phyloP scores from a whole-genome alignment of 2,888 invertebrate species.

The Platypus cylindrus region DNA sequence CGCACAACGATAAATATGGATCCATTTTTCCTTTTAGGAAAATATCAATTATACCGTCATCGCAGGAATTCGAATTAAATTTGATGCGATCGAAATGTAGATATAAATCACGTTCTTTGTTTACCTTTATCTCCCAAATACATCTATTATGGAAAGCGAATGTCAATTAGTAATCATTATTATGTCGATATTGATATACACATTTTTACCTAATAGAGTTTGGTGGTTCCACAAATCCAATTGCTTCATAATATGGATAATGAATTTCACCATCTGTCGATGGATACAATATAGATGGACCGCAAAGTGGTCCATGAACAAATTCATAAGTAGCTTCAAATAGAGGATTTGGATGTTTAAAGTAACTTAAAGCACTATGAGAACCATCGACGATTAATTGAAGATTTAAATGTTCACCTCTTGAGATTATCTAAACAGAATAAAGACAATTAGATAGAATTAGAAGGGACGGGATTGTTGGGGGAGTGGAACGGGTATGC shows the following conservation, averaged over 20 bases:
- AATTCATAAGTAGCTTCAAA: slow-evolving; percentile 83
- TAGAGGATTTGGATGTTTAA: slow-evolving; percentile 70
- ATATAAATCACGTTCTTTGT: slow-evolving; percentile 74
- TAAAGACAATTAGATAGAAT: slow-evolving; percentile 24
- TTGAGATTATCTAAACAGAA: slow-evolving; percentile 47
- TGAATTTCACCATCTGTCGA: slow-evolving; percentile 77
- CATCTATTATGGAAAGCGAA: slow-evolving; percentile 29
- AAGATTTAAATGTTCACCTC: slow-evolving; percentile 67
- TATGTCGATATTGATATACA: not conserved
- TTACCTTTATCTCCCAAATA: slow-evolving; percentile 51
- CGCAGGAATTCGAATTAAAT: slow-evolving; percentile 73
- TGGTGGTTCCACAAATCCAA: slow-evolving; percentile 54
- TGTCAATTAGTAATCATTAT: not conserved
- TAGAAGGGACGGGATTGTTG: not conserved
- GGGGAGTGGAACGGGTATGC: too few species aligned
- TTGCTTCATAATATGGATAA: slow-evolving; percentile 72
- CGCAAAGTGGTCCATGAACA: slow-evolving; percentile 79
- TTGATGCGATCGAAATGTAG: slow-evolving; percentile 77
- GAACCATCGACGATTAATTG: slow-evolving; percentile 70
- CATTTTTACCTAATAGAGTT: slow-evolving; percentile 41
- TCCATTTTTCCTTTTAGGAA: slow-evolving; percentile 47
- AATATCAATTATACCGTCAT: slow-evolving; percentile 76
- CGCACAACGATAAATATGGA: slow-evolving; percentile 71
- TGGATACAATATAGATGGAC: slow-evolving; percentile 67
- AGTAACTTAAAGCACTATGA: slow-evolving; percentile 76